Base-by-base conservation (phyloP, 2,888 invertebrate species). In the Ptychoptera albimana region DNA sequence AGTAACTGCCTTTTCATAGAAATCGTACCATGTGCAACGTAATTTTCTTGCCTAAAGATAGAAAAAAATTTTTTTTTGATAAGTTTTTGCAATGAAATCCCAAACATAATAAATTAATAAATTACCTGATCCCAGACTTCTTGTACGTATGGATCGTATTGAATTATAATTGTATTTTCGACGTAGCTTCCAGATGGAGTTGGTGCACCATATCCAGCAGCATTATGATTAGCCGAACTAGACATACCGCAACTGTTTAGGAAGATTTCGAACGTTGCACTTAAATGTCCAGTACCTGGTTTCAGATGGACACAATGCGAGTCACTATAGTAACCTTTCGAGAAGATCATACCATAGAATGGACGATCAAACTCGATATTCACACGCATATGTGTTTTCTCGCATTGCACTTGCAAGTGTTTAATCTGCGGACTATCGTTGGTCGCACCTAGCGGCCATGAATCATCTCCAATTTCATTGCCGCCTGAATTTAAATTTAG, bases 261-360 rank as follows among this genome's bases (percentile, higher is more conserved):
- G 69, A 87, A 89, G 54, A 92, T 91, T 68, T 92, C 92, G 57
- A 92, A 92, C 2, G 89, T 91, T 31, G 89, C 88, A 60, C 86
- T 87, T 43, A 91, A 70, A 55, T 89, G 86, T 10, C 92, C 92
- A 0, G 88, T 86, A 16, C 88, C 89, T 0, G 91, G 86, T 56
- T 89, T 88, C 49, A 92, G 68, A 59, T 92, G 91, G 52, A 92
- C 88, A 62, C 92, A 92, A 58, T 88, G 87, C 1, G 82, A 73
- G 58, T 92, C 91, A 58, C 87, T 87, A 68, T 88, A 89, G 70
- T 85, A 87, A 46, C 87, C 92, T 67, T 92, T 92, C 49, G 89
- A 89, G 70, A 92, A 92, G 59, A 92, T 91, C 85, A 92, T 89
- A 30, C 92, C 92, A 62, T 91, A 89, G 69, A 92, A 92, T 11